Conservation (phyloP, 2,113 vertebrate genomes). For the Cynocephalus volans region DNA sequence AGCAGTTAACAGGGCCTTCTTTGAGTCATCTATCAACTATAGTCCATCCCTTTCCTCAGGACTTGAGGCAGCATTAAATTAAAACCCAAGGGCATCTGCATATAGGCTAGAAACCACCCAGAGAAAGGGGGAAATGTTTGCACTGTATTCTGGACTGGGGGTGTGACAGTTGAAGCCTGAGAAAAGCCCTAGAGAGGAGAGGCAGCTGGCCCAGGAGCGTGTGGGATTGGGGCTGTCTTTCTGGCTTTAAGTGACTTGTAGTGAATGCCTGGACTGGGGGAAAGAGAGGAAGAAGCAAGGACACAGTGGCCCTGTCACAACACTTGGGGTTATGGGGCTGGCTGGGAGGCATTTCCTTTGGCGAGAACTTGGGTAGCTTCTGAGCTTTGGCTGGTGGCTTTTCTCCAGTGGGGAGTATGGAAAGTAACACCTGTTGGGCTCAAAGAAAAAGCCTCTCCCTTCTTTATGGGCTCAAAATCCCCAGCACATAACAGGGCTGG, state of each 20-base stretch:
- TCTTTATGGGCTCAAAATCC: not conserved
- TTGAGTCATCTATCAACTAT: not conserved
- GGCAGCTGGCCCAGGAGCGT: not conserved
- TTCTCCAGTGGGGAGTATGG: not conserved
- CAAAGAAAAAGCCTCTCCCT: not conserved
- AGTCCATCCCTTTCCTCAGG: not conserved
- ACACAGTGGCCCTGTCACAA: not conserved
- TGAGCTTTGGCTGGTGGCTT: not conserved
- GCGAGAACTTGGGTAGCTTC: not conserved
- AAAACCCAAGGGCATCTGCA: not conserved
- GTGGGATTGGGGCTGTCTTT: not conserved
- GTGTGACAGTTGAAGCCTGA: not conserved
- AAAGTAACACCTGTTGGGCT: not conserved
- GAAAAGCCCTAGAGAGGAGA: not conserved
- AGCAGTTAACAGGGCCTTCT: not conserved
- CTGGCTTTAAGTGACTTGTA: not conserved
- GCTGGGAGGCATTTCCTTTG: not conserved
- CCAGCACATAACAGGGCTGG: not conserved
- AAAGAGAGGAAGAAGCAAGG: not conserved
- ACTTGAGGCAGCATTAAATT: slow-evolving; percentile 19
- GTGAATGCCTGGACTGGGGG: not conserved
- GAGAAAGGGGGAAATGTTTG: not conserved
- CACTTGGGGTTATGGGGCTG: fast-evolving
- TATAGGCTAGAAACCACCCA: not conserved
- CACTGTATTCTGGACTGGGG: not conserved